Evolutionary conservation across 1,140 invertebrate genomes (phyloP), one percentile per base, ranked within the genome.

Genomic region (Zophobas morio): DNA sequence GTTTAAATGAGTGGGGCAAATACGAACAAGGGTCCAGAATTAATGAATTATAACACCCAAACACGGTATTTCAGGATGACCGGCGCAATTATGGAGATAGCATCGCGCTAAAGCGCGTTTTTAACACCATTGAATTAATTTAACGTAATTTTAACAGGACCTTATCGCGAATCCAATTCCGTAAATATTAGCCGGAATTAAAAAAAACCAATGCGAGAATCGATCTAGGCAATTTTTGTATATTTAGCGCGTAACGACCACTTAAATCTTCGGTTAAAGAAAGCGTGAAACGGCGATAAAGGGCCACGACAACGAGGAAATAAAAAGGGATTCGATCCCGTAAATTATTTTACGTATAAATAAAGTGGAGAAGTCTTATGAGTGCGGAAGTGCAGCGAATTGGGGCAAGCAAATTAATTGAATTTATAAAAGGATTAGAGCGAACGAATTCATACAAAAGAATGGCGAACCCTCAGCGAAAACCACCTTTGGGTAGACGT

Each of bases 41-140:
- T 66, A 66, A 66, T 66, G 60, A 66, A 46, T 42, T 66, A 66
- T 66, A 66, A 66, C 60, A 47, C 60, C 40, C 60, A 66, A 66
- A 66, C 60, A 66, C 60, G 60, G 60, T 66, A 66, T 66, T 66
- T 66, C 60, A 66, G 37, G 60, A 66, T 66, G 60, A 66, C 60
- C 60, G n/a, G 60, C 20, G 60, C 60, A 32, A 46, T 66, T 66
- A 40, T 20, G 6, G 60, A 46, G 60, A 66, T 66, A 66, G 39
- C n/a, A 66, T 66, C 60, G 60, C 20, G 39, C 60, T 40, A 66
- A 66, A 66, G 60, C 60, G 60, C 60, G 60, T 66, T 66, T 66
- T 66, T 66, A 66, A 66, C 60, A 36, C 60, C 60, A 66, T 32
- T 66, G 60, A 66, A 66, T 66, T 66, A 66, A 66, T 66, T 66